Evolutionary conservation across 2,113 vertebrate genomes (phyloP), one percentile per base, ranked within the genome.

Genomic region (Phalacrocorax pelagicus): DNA sequence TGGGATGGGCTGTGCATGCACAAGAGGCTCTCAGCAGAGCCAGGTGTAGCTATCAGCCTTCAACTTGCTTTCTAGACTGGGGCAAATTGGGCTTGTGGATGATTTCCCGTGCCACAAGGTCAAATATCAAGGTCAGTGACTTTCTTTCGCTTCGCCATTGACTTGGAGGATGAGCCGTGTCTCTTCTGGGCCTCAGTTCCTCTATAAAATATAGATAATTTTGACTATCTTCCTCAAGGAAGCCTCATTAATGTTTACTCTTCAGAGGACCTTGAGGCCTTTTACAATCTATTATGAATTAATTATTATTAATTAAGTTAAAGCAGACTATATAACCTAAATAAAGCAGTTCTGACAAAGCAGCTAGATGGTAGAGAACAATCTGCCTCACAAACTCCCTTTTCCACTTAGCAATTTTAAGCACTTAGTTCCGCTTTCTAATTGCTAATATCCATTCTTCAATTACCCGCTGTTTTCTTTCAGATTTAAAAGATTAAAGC

Each of bases 341-440:
- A 65, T 59, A 77, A 94, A 88, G 46, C n/a, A 9, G 42, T 16
- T 62, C 83, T 27, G 51, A 57, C 62, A 44, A 57, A 90, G 81
- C 94, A 93, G 89, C 91, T 94, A 86, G 88, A 36, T 95, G 80
- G 34, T 78, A n/a, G 47, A 75, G 69, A 62, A 40, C 88, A 91
- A 91, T 89, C 88, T 86, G 94, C 81, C 88, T 84, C 27, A 84
- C 4, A 12, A 89, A 77, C 93, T 62, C 88, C 19, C 74, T 89
- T 88, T 13, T n/a, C 85, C 85, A 55, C 78, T 21, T 26, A 10
- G 34, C 83, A 40, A 36, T 92, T 92, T 66, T 7, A 46, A 92
- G 92, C 82, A n/a, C 72, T 96, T 92, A 85, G 86, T 90, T 96
- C 92, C 36, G 61, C 93, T 96, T 77, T 82, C 82, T 91, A 87